Evolutionary conservation across 1,140 invertebrate species (phyloP).

Genomic region (Cepaea nemoralis): DNA sequence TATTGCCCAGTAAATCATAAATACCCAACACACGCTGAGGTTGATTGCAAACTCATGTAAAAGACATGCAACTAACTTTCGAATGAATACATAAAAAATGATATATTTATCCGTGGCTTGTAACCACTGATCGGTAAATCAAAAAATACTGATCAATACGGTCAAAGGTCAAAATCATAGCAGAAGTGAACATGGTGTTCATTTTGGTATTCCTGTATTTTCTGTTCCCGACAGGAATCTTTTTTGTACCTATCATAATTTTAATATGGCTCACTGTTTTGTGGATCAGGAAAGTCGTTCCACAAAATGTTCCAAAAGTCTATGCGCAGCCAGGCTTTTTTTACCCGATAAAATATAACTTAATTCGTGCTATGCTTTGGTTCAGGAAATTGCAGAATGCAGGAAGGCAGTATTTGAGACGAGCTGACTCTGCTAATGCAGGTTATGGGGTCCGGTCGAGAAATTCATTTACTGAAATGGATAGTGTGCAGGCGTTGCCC

Average conservation of each 20-base stretch:
- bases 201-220: background rate
- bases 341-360: conserved; percentile 77
- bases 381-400: conserved; percentile 73
- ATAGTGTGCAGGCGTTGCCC: conserved; percentile 76
- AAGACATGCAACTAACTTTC: no score
- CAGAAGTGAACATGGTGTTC: background rate
- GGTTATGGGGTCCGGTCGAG: conserved; percentile 74
- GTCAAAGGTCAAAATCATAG: background rate
- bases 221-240: background rate
- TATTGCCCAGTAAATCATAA: no score
- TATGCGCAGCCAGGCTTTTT: conserved; percentile 77
- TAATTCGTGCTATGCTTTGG: conserved; percentile 75
- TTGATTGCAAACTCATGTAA: no score
- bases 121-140: no score
- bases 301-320: conserved; percentile 51
- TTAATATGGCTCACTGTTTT: conserved; percentile 8
- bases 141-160: background rate
- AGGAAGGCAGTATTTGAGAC: conserved; percentile 26
- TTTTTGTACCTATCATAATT: background rate
- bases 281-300: background rate
- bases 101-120: no score
- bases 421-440: conserved; percentile 51
- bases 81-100: no score
- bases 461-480: conserved; percentile 73
- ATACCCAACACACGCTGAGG: no score